These are phyloP conservation scores for Phasianus colchicus DNA, from an alignment of 2,113 vertebrate species.

Conservation along the genomic window DNA sequence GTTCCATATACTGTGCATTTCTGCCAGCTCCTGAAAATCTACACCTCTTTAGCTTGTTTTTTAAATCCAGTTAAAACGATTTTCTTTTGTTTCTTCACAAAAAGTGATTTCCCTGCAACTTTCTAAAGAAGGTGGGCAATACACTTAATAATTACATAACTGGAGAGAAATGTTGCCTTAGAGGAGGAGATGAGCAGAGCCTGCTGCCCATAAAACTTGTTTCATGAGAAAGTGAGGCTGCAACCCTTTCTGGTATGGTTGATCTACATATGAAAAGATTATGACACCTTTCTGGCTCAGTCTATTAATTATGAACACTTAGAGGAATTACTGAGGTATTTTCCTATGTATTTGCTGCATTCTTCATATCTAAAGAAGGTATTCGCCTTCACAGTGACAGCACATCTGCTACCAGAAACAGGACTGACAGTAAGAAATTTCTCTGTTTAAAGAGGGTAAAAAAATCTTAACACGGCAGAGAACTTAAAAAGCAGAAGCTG, in stretches of 20 bases:
- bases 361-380: not conserved
- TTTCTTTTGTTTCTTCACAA: not conserved
- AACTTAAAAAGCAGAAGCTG: constrained; percentile 22
- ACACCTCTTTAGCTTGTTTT: not conserved
- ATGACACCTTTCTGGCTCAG: not conserved
- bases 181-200: not conserved
- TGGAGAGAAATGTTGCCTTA: not conserved
- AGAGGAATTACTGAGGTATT: not conserved
- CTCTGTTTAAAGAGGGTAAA: not conserved
- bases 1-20: not conserved
- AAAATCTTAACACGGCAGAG: not conserved
- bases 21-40: accelerated
- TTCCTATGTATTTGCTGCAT: not conserved
- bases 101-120: not conserved
- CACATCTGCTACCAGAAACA: not conserved
- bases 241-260: not conserved
- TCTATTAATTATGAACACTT: not conserved
- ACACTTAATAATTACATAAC: not conserved
- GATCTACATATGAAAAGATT: not conserved
- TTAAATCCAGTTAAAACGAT: not conserved
- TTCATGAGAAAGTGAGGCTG: not conserved
- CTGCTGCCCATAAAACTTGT: not conserved
- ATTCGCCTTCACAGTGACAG: not conserved
- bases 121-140: not conserved
- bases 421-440: not conserved